phyloP scores from a whole-genome alignment of 2,113 vertebrate species.

The Polypterus bichir region DNA sequence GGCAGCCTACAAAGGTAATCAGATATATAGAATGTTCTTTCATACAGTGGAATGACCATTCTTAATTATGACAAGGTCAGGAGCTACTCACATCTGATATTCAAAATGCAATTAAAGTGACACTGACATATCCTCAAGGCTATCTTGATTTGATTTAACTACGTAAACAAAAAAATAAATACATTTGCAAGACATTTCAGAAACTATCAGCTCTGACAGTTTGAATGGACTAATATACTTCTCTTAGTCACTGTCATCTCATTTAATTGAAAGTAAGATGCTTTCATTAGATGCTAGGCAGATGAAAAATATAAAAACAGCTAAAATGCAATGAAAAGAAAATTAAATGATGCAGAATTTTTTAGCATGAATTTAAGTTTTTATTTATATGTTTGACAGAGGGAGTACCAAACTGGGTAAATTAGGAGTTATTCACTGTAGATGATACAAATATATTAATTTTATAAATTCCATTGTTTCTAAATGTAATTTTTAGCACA shows the following conservation, averaged over 20 bases:
- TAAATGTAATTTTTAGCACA: no score
- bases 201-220: not conserved
- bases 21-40: not conserved
- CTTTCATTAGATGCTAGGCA: no score
- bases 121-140: not conserved
- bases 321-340: no score
- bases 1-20: not conserved
- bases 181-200: not conserved
- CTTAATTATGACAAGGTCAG: conserved; percentile 13
- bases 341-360: no score
- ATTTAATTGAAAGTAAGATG: not conserved
- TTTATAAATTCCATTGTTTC: no score
- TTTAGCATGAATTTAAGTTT: no score
- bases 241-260: not conserved
- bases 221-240: not conserved
- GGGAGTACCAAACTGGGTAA: no score
- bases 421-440: no score
- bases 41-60: not conserved
- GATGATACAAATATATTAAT: no score
- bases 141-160: not conserved
- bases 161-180: not conserved
- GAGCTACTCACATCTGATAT: conserved; percentile 2
- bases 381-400: no score
- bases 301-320: no score
- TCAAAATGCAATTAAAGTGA: conserved; percentile 11